A percentile compares a stretch with the other conserved stretches of the same genome.
These are phyloP conservation scores for Caenorhabditis wallacei DNA, from an alignment of 2,888 invertebrate species.

Conservation along the genomic window DNA sequence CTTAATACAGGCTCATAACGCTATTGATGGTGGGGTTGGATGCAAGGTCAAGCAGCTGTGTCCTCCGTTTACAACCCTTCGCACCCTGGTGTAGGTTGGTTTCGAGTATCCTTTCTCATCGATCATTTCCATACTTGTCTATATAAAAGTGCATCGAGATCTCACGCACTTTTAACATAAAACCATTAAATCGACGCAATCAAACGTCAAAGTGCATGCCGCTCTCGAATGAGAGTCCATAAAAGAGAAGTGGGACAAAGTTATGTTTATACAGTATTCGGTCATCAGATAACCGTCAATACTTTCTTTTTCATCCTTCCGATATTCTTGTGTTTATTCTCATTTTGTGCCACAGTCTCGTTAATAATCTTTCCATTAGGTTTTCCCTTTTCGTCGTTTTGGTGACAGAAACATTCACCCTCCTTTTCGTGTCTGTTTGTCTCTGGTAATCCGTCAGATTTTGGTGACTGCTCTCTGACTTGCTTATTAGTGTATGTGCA, in stretches of 20 bases:
- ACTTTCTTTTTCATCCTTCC: conserved; percentile 15
- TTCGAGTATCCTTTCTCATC: background rate
- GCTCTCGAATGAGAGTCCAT: conserved; percentile 8
- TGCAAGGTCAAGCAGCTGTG: conserved; percentile 62
- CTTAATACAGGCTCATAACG: conserved; percentile 43
- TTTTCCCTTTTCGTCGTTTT: background rate
- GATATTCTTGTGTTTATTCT: background rate
- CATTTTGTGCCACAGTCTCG: background rate
- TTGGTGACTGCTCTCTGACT: conserved; percentile 26
- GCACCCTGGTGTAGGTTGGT: conserved; percentile 38
- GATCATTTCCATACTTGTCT: conserved; percentile 3
- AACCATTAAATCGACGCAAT: conserved; percentile 22
- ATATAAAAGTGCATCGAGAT: conserved; percentile 20
- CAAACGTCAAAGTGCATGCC: conserved; percentile 38
- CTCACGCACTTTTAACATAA: background rate
- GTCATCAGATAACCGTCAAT: conserved; percentile 51
- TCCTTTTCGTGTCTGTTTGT: conserved; percentile 3
- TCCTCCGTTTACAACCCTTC: conserved; percentile 35
- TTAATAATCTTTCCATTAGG: conserved; percentile 5
- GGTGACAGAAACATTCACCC: conserved; percentile 13
- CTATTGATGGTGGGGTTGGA: conserved; percentile 38
- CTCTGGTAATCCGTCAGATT: conserved; percentile 53
- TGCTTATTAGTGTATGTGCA: conserved; percentile 40
- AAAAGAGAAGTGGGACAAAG: conserved; percentile 18
- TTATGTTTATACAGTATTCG: conserved; percentile 53